Base-by-base conservation (phyloP, 2,888 invertebrate species). In the Drosophila kanekoi region DNA sequence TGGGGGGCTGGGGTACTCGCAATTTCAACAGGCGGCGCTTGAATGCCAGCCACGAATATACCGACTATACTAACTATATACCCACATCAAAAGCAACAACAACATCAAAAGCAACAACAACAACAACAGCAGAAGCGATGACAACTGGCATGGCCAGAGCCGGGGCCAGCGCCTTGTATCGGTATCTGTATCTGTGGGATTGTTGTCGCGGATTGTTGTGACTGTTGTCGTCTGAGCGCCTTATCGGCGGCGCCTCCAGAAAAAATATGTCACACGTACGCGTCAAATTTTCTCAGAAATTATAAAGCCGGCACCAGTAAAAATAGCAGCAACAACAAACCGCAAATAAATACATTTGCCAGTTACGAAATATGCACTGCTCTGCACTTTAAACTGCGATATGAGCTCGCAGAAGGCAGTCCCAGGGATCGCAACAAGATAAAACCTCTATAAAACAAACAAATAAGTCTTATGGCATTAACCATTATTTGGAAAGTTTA, bases 211-310 rank as follows among this genome's bases (percentile, higher is more conserved):
- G 20, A 63, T 43, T 65, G 56, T 56, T 52, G 52, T 57, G 53
- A 51, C 49, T 69, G 52, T 65, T 61, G 49, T 41, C 61, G 72
- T 58, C 49, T 58, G 73, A 61, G 49, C 78, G 74, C 59, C 75
- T 85, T 81, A 83, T 85, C 88, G 82, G 74, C 88, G 88, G 86
- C 88, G 82, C 88, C 82, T 87, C 87, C 85, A 83, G 77, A 48
- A 84, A 77, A 74, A 86, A 81, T 85, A 81, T 84, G 87, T 87
- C 82, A 83, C 85, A 85, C 82, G 82, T 87, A 77, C 71, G 73
- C 87, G 77, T 85, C 82, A 85, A 85, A 77, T 68, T 66, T 87
- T 77, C 85, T 81, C 66, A 77, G 85, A 81, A 84, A 69, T 70
- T 64, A 70, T 35, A 53, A 68, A 63, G 52, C 40, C 48, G 44